These are phyloP conservation scores for Gobio gobio DNA, from an alignment of 2,113 vertebrate species.

Conservation along the genomic window DNA sequence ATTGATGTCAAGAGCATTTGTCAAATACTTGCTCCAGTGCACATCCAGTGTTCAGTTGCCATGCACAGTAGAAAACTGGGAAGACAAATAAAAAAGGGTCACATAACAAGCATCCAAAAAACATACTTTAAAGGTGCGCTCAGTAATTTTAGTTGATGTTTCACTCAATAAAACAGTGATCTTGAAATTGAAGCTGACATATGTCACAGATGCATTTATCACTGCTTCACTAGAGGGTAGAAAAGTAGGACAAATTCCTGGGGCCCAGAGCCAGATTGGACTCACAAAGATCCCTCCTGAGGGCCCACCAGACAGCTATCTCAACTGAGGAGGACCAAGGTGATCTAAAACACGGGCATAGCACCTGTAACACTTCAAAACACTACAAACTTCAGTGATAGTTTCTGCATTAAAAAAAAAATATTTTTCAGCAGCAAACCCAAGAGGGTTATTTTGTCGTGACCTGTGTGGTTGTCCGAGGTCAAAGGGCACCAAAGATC, in stretches of 20 bases:
- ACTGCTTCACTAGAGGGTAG: neutral
- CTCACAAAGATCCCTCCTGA: neutral
- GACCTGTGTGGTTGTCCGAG: neutral
- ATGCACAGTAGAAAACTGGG: neutral
- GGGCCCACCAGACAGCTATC: neutral
- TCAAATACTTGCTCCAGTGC: constrained; percentile 13
- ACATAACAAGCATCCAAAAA: neutral
- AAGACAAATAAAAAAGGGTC: neutral
- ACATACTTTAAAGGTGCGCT: neutral
- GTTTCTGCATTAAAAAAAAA: too few relatives aligned
- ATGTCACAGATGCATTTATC: neutral
- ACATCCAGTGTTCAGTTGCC: neutral
- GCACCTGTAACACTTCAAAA: neutral
- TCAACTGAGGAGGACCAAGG: neutral
- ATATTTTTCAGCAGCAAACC: neutral
- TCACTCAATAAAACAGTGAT: neutral
- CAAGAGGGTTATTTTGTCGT: neutral
- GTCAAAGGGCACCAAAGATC: constrained; percentile 1
- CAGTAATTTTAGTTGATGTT: neutral
- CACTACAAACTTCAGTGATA: neutral
- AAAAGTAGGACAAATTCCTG: neutral
- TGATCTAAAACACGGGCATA: neutral
- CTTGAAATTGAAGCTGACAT: neutral
- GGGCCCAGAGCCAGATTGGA: neutral
- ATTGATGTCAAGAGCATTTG: constrained; percentile 3